Evolutionary conservation across 2,113 vertebrate genomes (phyloP).

Genomic region (Rostratula benghalensis): DNA sequence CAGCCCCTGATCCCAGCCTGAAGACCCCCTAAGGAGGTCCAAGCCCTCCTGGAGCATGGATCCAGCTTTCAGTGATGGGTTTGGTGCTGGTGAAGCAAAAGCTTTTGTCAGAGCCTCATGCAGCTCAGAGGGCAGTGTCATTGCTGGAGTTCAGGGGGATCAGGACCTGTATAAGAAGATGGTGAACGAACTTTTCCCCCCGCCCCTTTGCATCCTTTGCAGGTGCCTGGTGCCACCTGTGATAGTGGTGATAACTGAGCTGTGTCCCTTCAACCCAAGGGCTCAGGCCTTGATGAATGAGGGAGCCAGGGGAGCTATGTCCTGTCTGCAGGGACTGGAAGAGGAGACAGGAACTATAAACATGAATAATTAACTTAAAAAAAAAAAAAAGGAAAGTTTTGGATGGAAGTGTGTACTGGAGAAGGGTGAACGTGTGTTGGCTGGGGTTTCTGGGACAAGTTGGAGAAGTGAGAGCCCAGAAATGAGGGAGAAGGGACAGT

Average conservation of each 20-base stretch:
- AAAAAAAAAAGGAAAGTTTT: neutral
- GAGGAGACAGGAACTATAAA: neutral
- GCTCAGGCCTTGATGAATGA: neutral
- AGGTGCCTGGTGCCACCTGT: neutral
- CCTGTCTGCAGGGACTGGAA: neutral
- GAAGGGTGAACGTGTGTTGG: slow-evolving; percentile 12
- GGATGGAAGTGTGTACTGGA: neutral
- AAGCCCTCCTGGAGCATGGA: neutral
- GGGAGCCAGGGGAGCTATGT: neutral
- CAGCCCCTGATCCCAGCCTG: neutral
- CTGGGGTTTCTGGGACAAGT: slow-evolving; percentile 36
- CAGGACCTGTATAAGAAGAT: neutral
- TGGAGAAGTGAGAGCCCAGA: slow-evolving; percentile 2
- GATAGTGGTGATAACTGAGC: neutral
- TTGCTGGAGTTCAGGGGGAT: neutral
- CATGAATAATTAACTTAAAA: neutral
- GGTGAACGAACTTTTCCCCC: neutral
- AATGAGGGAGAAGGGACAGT: neutral
- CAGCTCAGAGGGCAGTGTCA: neutral
- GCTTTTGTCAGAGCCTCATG: neutral
- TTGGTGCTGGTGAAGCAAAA: neutral
- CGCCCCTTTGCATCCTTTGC: neutral
- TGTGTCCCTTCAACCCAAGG: neutral
- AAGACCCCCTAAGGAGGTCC: neutral
- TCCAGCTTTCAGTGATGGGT: neutral